Evolutionary conservation across 2,888 invertebrate genomes (phyloP).

Genomic region (Ennomos fuscantarius): DNA sequence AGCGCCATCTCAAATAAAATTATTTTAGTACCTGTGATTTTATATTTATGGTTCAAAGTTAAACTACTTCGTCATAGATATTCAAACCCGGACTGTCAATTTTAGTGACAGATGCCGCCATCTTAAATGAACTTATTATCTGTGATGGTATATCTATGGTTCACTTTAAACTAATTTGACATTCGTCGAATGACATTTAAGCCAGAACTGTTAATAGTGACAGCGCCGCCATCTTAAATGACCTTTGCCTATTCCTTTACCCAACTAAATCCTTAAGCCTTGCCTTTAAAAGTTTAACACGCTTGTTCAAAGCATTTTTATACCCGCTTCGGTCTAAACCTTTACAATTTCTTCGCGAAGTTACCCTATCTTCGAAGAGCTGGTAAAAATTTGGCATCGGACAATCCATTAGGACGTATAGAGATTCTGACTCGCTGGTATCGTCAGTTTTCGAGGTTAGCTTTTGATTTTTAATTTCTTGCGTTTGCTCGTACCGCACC

Average conservation of each 20-base stretch:
- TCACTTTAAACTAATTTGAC: too few species aligned
- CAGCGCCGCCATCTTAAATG: background rate
- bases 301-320: slow-evolving; percentile 74
- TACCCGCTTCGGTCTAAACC: slow-evolving; percentile 65
- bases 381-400: slow-evolving; percentile 77
- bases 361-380: slow-evolving; percentile 66
- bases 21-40: too few species aligned
- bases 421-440: slow-evolving; percentile 1
- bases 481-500: slow-evolving; percentile 40
- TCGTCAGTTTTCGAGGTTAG: background rate
- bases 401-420: slow-evolving; percentile 60
- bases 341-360: slow-evolving; percentile 47
- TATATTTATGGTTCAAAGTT: too few species aligned
- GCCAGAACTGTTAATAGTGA: background rate
- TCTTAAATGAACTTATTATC: too few species aligned
- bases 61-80: too few species aligned
- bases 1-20: too few species aligned
- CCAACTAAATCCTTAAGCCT: slow-evolving; percentile 76
- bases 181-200: too few species aligned
- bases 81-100: background rate
- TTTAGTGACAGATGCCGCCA: background rate
- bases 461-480: slow-evolving; percentile 25
- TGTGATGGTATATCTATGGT: too few species aligned
- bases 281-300: slow-evolving; percentile 69
- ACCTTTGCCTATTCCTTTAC: background rate